Evolutionary conservation across 1,140 invertebrate species (phyloP).

Genomic region (Drosophila yakuba): DNA sequence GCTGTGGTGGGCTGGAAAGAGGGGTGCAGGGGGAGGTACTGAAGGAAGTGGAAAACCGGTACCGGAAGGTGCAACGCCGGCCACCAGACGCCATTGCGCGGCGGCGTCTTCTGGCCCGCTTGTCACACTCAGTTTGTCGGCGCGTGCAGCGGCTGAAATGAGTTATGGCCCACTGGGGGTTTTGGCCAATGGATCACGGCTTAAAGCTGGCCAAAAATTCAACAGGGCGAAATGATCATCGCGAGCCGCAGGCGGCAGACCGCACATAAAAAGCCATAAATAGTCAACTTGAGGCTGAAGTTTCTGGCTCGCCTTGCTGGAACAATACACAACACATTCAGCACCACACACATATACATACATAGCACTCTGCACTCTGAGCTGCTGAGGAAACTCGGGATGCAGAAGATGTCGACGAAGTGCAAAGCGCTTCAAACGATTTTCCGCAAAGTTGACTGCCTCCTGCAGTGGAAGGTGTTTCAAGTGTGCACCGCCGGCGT

Average conservation of each 20-base stretch:
- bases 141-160: conserved; percentile 62
- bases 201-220: conserved; percentile 38
- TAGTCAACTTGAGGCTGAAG: conserved; percentile 57
- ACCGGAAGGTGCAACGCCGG: conserved; percentile 59
- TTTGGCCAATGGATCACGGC: conserved; percentile 34
- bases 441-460: conserved; percentile 82
- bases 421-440: conserved; percentile 82
- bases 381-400: conserved; percentile 18
- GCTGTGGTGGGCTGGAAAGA: background rate
- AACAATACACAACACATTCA: conserved; percentile 59
- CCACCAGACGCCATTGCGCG: conserved; percentile 39
- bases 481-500: conserved; percentile 49
- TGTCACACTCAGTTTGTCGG: conserved; percentile 68
- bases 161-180: conserved; percentile 52
- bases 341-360: background rate
- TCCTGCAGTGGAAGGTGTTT: conserved; percentile 77
- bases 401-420: conserved; percentile 77
- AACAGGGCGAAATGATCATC: conserved; percentile 13
- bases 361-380: background rate
- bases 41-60: conserved; percentile 15
- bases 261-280: conserved; percentile 54
- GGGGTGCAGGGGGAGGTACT: background rate
- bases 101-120: conserved; percentile 29
- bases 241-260: conserved; percentile 18
- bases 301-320: conserved; percentile 50